Evolutionary conservation across 2,797 vertebrate genomes (phyloP).

Genomic region (Pampus argenteus): DNA sequence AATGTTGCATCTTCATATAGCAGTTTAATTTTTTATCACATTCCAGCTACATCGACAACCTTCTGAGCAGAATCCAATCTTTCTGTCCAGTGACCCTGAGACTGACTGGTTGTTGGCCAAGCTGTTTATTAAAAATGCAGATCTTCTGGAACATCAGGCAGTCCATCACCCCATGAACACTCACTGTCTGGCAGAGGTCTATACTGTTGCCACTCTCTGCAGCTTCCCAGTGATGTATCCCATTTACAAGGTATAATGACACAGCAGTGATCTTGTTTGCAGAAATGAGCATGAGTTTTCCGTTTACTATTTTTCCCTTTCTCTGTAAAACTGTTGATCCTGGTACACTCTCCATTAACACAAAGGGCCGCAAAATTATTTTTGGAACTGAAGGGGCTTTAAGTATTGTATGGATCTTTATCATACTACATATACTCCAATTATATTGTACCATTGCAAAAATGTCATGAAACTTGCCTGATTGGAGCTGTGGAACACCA

Average conservation of each 20-base stretch:
- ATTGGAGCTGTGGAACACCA: constrained; percentile 82
- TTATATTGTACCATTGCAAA: neutral
- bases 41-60: constrained; percentile 82
- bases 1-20: neutral
- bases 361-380: fast-evolving
- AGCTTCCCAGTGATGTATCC: constrained; percentile 84
- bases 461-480: neutral
- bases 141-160: constrained; percentile 70
- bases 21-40: neutral
- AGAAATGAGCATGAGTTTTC: neutral
- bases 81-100: constrained; percentile 81
- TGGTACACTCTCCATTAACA: constrained; percentile 67
- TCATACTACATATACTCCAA: neutral
- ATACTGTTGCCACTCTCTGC: constrained; percentile 73
- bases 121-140: constrained; percentile 81
- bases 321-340: constrained; percentile 58
- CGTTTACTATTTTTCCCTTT: neutral
- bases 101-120: constrained; percentile 86
- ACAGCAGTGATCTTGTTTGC: neutral
- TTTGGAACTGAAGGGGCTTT: constrained; percentile 42
- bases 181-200: constrained; percentile 81
- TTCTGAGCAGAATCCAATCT: constrained; percentile 81
- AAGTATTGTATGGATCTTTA: constrained; percentile 4
- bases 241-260: constrained; percentile 80
- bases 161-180: constrained; percentile 79